Evolutionary conservation across 1,140 invertebrate genomes (phyloP).

Genomic region (Drosophila pallidifrons): DNA sequence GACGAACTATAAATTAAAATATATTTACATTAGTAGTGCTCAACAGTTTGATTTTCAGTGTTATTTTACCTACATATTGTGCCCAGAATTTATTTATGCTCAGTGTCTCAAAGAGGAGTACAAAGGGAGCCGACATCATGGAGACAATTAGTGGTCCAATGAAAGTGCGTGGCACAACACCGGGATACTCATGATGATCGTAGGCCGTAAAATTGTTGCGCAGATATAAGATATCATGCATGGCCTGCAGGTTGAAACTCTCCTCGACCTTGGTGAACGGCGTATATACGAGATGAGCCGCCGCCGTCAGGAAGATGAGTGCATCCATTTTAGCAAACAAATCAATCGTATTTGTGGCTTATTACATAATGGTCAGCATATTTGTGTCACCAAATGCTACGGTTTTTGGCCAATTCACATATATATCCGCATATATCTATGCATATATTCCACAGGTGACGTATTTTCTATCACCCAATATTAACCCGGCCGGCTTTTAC

Average conservation of each 20-base stretch:
- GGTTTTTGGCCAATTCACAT: slow-evolving; percentile 42
- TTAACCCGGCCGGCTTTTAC: slow-evolving; percentile 29
- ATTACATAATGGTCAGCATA: slow-evolving; percentile 71
- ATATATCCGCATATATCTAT: slow-evolving; percentile 9
- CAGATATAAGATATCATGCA: slow-evolving; percentile 98
- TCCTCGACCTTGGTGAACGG: slow-evolving; percentile 99
- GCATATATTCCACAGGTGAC: slow-evolving; percentile 38
- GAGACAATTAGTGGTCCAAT: slow-evolving; percentile 96
- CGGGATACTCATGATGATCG: slow-evolving; percentile 99
- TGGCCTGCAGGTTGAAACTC: slow-evolving; percentile 99
- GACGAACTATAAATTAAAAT: slow-evolving; percentile 90
- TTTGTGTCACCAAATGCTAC: slow-evolving; percentile 39
- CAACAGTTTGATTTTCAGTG: slow-evolving; percentile 41
- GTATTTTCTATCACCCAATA: slow-evolving; percentile 27
- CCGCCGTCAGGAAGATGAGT: slow-evolving; percentile 88
- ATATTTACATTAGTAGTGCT: background rate
- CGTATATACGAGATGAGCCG: slow-evolving; percentile 93
- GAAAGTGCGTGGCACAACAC: slow-evolving; percentile 98
- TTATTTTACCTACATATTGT: slow-evolving; percentile 94
- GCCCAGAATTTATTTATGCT: slow-evolving; percentile 94
- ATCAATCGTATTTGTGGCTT: slow-evolving; percentile 26
- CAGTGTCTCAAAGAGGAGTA: slow-evolving; percentile 89
- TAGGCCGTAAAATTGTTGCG: slow-evolving; percentile 95
- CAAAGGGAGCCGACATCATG: slow-evolving; percentile 91
- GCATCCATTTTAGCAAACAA: slow-evolving; percentile 82